Percentiles rank a stretch among this genome's conserved stretches.
phyloP scores from a whole-genome alignment of 2,888 invertebrate genomes.

The Parascotia fuliginaria region DNA sequence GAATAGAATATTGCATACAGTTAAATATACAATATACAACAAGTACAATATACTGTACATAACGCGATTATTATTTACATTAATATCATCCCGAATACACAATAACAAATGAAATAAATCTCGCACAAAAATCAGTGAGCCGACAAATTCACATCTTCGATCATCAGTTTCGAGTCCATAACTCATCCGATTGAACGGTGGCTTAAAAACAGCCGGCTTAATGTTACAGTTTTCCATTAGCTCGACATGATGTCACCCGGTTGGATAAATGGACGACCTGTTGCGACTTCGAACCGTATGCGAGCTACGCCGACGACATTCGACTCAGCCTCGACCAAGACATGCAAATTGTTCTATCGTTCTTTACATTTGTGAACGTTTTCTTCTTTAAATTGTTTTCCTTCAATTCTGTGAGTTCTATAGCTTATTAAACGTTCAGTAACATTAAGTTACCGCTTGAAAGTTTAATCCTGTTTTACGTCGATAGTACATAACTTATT shows the following conservation, averaged over 20 bases:
- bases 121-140: slow-evolving; percentile 57
- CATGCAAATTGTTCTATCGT: slow-evolving; percentile 75
- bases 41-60: too few relatives aligned
- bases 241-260: slow-evolving; percentile 57
- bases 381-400: slow-evolving; percentile 37
- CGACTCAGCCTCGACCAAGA: slow-evolving; percentile 36
- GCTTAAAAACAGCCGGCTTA: slow-evolving; percentile 66
- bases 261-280: slow-evolving; percentile 78
- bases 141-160: slow-evolving; percentile 59
- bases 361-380: slow-evolving; percentile 46
- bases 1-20: too few relatives aligned
- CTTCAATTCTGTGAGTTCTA: slow-evolving; percentile 1
- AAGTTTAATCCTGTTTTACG: too few relatives aligned
- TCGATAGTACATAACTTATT: too few relatives aligned
- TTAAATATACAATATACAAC: too few relatives aligned
- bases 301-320: slow-evolving; percentile 11
- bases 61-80: too few relatives aligned
- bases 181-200: slow-evolving; percentile 66
- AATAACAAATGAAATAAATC: slow-evolving; percentile 33
- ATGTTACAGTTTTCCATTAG: slow-evolving; percentile 79
- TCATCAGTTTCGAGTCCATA: slow-evolving; percentile 60
- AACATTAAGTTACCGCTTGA: too few relatives aligned
- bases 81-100: background rate
- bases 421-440: too few relatives aligned
- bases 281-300: slow-evolving; percentile 65